Base-by-base conservation (phyloP, 1,140 invertebrate species). In the Trichonephila clavata region DNA sequence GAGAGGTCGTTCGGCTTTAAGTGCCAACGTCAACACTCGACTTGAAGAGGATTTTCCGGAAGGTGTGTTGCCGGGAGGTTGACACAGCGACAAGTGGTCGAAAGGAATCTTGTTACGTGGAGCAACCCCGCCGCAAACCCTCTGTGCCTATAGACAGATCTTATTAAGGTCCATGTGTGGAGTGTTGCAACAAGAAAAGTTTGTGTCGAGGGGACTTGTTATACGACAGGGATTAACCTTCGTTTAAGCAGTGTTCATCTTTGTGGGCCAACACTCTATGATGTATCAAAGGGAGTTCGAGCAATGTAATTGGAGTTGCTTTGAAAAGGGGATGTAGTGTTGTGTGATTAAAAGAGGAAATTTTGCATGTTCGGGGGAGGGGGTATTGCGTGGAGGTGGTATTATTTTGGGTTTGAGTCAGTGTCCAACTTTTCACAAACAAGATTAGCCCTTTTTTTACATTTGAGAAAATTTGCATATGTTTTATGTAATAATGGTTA, bases 51-150 rank as follows among this genome's bases (percentile, higher is more conserved):
- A 91, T 81, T 81, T 91, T 86, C 57, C 65, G 71, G 77, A 86
- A 92, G 90, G 90, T 92, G 89, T 83, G 71, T n/a, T 18, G 20
- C 60, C 27, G 60, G 86, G 39, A 90, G 14, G 89, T 91, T 92
- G 90, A 92, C 90, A 92, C 90, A 86, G 90, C 90, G 90, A 92
- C 90, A 92, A 92, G 90, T 92, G 90, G 81, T 91, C 32, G 65
- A 57, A 27, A 20, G 77, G 89, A 91, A 91, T 91, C 89, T 91
- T 83, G 89, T 91, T 92, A 86, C 88, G 18, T 24, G 50, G 50
- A 20, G 3, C 68, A 21, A 50, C 84, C 84, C 60, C 83, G 27
- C 68, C 68, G 24, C 68, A 71, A 71, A 71, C 24, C n/a, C 59
- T 24, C 59, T 86, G n/a, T 86, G 83, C 83, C 50, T 86, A 68